Base-by-base conservation (phyloP, 2,797 vertebrate genomes). In the Rhincodon typus region DNA sequence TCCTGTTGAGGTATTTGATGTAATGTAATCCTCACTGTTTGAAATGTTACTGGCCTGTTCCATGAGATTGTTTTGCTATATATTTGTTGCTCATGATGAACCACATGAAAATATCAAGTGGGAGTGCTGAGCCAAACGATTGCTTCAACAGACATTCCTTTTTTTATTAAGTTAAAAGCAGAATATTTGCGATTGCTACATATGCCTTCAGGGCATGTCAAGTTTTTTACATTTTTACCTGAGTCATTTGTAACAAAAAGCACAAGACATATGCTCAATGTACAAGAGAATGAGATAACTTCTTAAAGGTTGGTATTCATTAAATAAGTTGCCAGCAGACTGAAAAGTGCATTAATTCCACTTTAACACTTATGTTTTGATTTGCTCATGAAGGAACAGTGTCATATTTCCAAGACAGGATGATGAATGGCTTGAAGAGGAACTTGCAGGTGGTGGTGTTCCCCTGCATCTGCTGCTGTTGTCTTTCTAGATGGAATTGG, bases 11-110 rank as follows among this genome's bases (percentile, higher is more conserved):
- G 38, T 38, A 42, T n/a, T 42, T 21, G 17, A 42, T 84, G 42
- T 84, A 38, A 84, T 84, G 42, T 84, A 84, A 42, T 46, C 38
- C 42, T 84, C 38, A 42, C 5, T 4, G 38, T 84, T 84, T 84
- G 79, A 84, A 84, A 84, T 21, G 79, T 84, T 84, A 84, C 38
- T 84, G 79, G 38, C 79, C 79, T 84, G 38, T 82, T 82, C n/a
- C 79, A 82, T 42, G n/a, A 42, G 79, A 21, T 23, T 84, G 17
- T 84, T 38, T 42, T 84, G 42, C 79, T 84, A 21, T 38, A 84
- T 84, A 42, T 84, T 84, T 84, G 38, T 84, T 84, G 38, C 38
- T 84, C 79, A 84, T 84, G 38, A 84, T 42, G 42, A 84, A 38
- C 79, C 19, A 17, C 13, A 15, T 82, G n/a, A 82, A 82, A 42